Percentiles rank a stretch among this genome's conserved stretches.
Conservation (phyloP, 2,113 vertebrate genomes). For the Terrapene triunguis region DNA sequence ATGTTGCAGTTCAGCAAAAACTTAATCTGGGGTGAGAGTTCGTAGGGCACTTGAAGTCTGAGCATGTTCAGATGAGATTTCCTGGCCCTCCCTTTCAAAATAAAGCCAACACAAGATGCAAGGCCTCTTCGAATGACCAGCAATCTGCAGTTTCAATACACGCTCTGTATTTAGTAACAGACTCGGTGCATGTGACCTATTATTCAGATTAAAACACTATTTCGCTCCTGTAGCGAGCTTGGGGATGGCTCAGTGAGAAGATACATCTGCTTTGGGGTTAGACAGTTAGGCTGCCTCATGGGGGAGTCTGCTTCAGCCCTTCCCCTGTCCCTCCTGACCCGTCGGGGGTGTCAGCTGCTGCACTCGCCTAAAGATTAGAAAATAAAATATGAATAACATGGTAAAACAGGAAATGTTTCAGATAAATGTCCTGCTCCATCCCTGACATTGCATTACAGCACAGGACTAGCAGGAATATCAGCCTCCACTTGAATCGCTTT, state of each 20-base stretch:
- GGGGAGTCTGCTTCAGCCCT: neutral
- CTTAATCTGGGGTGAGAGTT: neutral
- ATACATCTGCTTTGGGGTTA: neutral
- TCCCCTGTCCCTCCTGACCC: neutral
- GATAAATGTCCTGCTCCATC: neutral
- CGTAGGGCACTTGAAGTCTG: fast-evolving
- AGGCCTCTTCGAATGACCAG: neutral
- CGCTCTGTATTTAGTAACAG: neutral
- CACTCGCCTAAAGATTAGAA: neutral
- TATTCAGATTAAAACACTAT: fast-evolving
- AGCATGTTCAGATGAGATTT: neutral
- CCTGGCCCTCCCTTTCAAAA: fast-evolving
- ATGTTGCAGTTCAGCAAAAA: neutral
- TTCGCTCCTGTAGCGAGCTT: fast-evolving
- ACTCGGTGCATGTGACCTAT: neutral
- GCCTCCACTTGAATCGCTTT: neutral
- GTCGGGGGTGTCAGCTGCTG: neutral
- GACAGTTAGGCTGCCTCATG: neutral
- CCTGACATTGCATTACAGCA: neutral
- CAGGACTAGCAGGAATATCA: neutral
- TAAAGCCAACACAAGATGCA: fast-evolving
- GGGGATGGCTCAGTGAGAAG: neutral
- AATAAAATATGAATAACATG: conserved; percentile 21
- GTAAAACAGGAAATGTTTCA: neutral
- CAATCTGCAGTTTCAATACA: neutral